A percentile compares a stretch with the other conserved stretches of the same genome.
Evolutionary conservation across 2,797 vertebrate species (phyloP).

Genomic region (Anisognathus igniventris): DNA sequence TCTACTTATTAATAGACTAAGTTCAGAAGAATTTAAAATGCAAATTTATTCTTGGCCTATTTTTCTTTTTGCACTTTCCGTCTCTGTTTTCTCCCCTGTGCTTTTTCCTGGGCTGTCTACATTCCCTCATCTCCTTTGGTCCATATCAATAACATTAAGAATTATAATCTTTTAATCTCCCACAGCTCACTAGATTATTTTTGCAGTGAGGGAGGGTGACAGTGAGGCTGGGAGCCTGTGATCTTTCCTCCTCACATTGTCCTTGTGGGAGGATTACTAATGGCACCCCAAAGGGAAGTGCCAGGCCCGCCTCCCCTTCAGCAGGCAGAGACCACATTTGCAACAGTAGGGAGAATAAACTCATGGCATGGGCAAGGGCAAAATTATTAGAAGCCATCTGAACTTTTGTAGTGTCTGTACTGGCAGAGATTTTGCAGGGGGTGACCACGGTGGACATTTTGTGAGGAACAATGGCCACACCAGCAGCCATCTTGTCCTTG

Average conservation of each 20-base stretch:
- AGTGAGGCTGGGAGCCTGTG: background rate
- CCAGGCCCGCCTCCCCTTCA: background rate
- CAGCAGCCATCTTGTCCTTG: background rate
- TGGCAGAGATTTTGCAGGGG: background rate
- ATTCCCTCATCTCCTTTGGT: background rate
- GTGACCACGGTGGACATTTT: background rate
- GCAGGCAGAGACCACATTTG: background rate
- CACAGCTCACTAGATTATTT: background rate
- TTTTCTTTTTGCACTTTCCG: conserved; percentile 17
- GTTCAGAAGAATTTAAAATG: conserved; percentile 49
- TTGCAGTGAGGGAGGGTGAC: background rate
- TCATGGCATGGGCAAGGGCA: background rate
- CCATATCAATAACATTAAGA: background rate
- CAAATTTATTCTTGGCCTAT: conserved; percentile 66
- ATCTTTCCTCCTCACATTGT: background rate
- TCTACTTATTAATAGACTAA: conserved; percentile 44
- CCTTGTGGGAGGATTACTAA: background rate
- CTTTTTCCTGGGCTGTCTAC: background rate
- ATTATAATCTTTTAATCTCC: conserved; percentile 9
- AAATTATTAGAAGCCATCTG: background rate
- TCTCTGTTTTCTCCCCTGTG: conserved; percentile 5
- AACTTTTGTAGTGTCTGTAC: background rate
- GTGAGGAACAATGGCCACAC: fast-evolving
- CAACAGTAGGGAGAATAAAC: background rate
- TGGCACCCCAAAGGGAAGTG: background rate